These are phyloP conservation scores for Popillia japonica DNA, from an alignment of 1,140 invertebrate genomes.

Conservation along the genomic window DNA sequence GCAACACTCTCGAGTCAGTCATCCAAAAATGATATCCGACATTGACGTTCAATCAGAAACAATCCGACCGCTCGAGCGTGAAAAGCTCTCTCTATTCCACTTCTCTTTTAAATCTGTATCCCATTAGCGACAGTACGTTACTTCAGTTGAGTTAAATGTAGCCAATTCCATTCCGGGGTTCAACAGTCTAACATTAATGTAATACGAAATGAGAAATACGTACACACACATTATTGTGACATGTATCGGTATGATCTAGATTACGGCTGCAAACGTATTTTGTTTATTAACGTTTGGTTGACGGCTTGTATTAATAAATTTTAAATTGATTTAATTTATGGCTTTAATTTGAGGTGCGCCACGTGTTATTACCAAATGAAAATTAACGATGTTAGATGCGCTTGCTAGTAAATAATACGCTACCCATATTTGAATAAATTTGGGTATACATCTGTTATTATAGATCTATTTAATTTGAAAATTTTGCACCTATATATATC, in stretches of 20 bases:
- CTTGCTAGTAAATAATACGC: too few species aligned
- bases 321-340: neutral
- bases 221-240: neutral
- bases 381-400: neutral
- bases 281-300: neutral
- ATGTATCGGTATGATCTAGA: neutral
- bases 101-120: slow-evolving; percentile 14
- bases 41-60: slow-evolving; percentile 48
- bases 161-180: neutral
- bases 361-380: neutral
- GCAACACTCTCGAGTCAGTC: slow-evolving; percentile 43
- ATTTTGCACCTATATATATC: too few species aligned
- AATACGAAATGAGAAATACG: neutral
- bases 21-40: slow-evolving; percentile 48
- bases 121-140: neutral
- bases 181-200: neutral
- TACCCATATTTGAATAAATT: too few species aligned
- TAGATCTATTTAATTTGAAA: too few species aligned
- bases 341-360: neutral
- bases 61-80: slow-evolving; percentile 44
- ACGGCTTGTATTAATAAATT: neutral
- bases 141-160: slow-evolving; percentile 13
- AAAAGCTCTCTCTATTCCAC: slow-evolving; percentile 40
- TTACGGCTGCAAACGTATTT: neutral
- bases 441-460: too few species aligned